phyloP scores from a whole-genome alignment of 2,888 invertebrate species.

The Aphrophora alni region DNA sequence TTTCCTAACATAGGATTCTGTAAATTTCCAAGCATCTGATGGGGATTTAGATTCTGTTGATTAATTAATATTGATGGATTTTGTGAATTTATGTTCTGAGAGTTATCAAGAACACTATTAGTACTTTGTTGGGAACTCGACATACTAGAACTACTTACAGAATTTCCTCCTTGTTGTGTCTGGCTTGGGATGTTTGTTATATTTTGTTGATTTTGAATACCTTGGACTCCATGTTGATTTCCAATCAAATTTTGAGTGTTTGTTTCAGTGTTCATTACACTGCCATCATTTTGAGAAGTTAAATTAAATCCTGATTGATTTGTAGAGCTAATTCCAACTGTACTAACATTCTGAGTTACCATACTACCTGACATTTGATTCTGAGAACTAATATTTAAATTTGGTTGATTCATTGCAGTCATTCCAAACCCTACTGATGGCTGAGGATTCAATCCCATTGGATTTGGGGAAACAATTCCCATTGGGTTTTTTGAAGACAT shows the following conservation, averaged over 20 bases:
- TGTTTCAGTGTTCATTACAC: background rate
- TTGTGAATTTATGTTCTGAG: background rate
- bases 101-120: background rate
- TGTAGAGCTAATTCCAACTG: background rate
- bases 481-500: background rate
- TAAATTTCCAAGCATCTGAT: background rate
- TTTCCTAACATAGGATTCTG: background rate
- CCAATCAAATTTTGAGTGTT: background rate
- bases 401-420: background rate
- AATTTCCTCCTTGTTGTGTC: background rate
- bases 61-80: background rate
- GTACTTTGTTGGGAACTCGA: background rate
- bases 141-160: background rate
- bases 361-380: background rate
- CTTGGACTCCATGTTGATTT: too few species aligned
- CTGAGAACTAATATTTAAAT: background rate
- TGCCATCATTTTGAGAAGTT: background rate
- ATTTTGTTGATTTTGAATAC: conserved; percentile 18
- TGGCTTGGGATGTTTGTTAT: background rate
- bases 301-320: background rate
- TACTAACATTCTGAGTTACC: background rate
- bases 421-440: background rate
- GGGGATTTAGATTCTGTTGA: background rate
- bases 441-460: background rate
- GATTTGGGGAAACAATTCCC: background rate